Conservation (phyloP, 2,797 vertebrate species). For the Hemitrygon akajei region DNA sequence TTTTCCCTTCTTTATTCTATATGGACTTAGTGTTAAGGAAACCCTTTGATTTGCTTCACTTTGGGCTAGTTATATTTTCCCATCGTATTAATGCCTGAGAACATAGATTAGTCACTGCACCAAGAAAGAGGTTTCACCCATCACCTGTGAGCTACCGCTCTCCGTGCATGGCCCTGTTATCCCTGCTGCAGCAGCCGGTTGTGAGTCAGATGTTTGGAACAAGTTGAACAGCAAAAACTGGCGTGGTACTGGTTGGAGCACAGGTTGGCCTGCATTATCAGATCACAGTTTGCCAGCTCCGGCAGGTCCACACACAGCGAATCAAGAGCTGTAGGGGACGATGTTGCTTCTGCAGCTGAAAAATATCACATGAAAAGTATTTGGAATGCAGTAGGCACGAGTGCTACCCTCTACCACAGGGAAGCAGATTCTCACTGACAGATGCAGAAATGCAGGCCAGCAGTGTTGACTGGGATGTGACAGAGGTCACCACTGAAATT, state of each 20-base stretch:
- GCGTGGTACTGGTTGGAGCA: slow-evolving; percentile 81
- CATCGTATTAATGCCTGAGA: neutral
- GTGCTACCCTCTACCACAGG: too few species aligned
- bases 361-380: neutral
- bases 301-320: slow-evolving; percentile 78
- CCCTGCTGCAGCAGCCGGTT: slow-evolving; percentile 6
- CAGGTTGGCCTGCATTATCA: slow-evolving; percentile 84
- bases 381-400: neutral
- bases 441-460: too few species aligned
- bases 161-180: neutral
- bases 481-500: too few species aligned
- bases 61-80: neutral
- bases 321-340: slow-evolving; percentile 40
- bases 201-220: slow-evolving; percentile 52
- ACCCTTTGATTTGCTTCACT: neutral
- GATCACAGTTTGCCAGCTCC: slow-evolving; percentile 83
- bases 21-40: too few species aligned
- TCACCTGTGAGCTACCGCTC: slow-evolving; percentile 1
- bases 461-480: too few species aligned
- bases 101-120: neutral
- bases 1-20: too few species aligned
- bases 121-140: neutral
- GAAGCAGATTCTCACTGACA: too few species aligned
- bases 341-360: slow-evolving; percentile 44
- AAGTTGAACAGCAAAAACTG: slow-evolving; percentile 94